phyloP scores from a whole-genome alignment of 2,888 invertebrate genomes.

The Conus canariensis region DNA sequence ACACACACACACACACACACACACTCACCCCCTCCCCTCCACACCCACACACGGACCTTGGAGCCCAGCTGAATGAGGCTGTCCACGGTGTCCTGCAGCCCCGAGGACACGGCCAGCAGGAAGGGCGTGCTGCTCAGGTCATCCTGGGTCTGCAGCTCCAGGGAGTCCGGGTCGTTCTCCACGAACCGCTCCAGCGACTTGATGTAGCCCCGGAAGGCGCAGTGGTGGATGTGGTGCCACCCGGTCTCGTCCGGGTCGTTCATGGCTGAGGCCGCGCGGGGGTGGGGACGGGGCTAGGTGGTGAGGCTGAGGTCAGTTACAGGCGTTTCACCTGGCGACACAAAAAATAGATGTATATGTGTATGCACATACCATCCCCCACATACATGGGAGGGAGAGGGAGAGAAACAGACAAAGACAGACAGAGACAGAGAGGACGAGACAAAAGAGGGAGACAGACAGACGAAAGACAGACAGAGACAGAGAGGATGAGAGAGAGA shows the following conservation, averaged over 20 bases:
- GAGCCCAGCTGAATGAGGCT: constrained; percentile 72
- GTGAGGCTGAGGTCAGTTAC: not conserved
- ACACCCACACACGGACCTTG: constrained; percentile 56
- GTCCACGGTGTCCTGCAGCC: constrained; percentile 71
- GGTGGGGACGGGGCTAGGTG: not conserved
- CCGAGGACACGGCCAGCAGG: constrained; percentile 72
- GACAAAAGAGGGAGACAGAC: too few species aligned
- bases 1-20: too few species aligned
- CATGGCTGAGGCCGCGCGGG: constrained; percentile 35
- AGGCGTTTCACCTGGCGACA: not conserved
- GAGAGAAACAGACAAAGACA: too few species aligned
- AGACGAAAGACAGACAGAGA: too few species aligned
- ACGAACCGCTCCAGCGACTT: constrained; percentile 76
- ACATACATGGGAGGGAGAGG: too few species aligned
- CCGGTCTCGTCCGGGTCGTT: constrained; percentile 74
- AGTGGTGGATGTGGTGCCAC: constrained; percentile 77
- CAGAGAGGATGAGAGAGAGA: too few species aligned
- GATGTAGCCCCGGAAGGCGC: constrained; percentile 75
- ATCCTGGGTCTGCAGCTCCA: constrained; percentile 76
- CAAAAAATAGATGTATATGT: too few species aligned
- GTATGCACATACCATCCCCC: too few species aligned
- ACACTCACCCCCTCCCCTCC: too few species aligned
- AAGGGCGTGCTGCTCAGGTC: constrained; percentile 75
- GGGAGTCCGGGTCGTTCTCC: constrained; percentile 68
- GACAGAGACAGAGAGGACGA: too few species aligned